These are phyloP conservation scores for Phytoseiulus persimilis DNA, from an alignment of 2,888 invertebrate species.

Conservation along the genomic window DNA sequence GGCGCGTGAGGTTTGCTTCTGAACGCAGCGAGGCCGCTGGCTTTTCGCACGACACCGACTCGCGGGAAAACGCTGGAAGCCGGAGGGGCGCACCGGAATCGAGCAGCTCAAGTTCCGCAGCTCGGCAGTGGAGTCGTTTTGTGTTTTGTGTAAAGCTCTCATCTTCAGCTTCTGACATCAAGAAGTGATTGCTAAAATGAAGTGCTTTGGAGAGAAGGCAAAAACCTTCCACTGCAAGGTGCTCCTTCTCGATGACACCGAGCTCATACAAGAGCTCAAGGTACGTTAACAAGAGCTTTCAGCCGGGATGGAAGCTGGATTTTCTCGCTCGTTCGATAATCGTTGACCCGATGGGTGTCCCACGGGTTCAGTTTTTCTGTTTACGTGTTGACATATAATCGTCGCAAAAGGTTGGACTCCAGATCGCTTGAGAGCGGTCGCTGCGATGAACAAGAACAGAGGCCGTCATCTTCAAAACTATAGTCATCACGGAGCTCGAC, in stretches of 20 bases:
- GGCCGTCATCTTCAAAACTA: too few relatives aligned
- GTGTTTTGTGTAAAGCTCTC: conserved; percentile 37
- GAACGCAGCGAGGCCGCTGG: background rate
- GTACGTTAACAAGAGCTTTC: conserved; percentile 54
- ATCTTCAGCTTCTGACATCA: conserved; percentile 6
- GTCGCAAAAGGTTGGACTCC: too few relatives aligned
- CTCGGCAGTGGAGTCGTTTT: conserved; percentile 17
- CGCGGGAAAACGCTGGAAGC: background rate
- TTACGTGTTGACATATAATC: too few relatives aligned
- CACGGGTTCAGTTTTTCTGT: too few relatives aligned
- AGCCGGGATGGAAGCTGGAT: background rate
- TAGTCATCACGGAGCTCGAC: too few relatives aligned
- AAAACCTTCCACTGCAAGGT: conserved; percentile 64
- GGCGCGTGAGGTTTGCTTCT: background rate
- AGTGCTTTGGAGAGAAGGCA: conserved; percentile 52
- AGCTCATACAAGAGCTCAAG: conserved; percentile 78
- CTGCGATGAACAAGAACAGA: too few relatives aligned
- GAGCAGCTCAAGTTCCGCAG: background rate
- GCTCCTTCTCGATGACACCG: conserved; percentile 78
- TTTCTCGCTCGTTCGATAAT: background rate
- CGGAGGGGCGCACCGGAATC: background rate
- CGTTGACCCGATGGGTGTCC: too few relatives aligned
- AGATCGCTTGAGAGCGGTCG: too few relatives aligned
- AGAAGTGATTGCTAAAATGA: conserved; percentile 45
- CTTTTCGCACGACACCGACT: background rate